Conservation (phyloP, 2,113 vertebrate genomes). For the Notechis scutatus region DNA sequence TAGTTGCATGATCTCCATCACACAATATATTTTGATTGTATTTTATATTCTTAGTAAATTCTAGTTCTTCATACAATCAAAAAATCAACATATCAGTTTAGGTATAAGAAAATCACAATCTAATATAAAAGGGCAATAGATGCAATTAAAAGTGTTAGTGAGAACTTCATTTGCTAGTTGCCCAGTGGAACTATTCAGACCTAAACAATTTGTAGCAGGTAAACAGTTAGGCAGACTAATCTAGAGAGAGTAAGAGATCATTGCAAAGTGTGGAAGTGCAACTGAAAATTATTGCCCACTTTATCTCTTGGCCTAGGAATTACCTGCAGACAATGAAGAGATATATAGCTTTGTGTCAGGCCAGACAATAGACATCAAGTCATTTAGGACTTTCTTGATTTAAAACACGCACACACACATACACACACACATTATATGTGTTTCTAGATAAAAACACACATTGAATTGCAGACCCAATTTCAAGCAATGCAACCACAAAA, state of each 20-base stretch:
- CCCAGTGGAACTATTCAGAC: background rate
- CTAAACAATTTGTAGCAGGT: background rate
- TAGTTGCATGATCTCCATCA: background rate
- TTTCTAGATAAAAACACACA: background rate
- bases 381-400: background rate
- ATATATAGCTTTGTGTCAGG: background rate
- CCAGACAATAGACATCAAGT: background rate
- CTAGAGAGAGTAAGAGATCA: background rate
- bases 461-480: background rate
- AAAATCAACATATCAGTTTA: background rate
- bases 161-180: background rate
- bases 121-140: background rate
- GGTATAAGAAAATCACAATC: background rate
- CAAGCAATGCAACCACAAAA: background rate
- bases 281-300: background rate
- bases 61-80: background rate
- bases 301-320: background rate
- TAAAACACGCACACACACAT: no score
- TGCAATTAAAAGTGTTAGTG: background rate
- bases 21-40: background rate
- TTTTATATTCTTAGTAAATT: background rate
- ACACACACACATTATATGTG: background rate
- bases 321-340: background rate
- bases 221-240: background rate
- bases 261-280: background rate